phyloP scores from a whole-genome alignment of 2,888 invertebrate genomes.

The Microchrysa polita region DNA sequence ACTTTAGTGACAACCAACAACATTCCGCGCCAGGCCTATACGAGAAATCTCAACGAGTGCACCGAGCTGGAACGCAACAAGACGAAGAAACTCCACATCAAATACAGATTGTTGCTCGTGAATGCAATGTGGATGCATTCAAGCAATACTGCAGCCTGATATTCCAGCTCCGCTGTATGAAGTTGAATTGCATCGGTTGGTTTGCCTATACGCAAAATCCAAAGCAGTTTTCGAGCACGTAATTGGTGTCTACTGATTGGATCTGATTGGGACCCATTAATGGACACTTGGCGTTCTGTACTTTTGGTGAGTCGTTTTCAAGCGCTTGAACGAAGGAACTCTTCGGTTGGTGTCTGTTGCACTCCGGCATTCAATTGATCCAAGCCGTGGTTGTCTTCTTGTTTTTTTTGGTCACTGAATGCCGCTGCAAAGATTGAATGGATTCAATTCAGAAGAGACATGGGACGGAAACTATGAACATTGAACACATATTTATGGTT shows the following conservation, averaged over 20 bases:
- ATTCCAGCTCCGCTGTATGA: too few relatives aligned
- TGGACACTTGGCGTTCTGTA: constrained; percentile 40
- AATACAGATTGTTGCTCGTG: neutral
- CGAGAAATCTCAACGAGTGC: constrained; percentile 26
- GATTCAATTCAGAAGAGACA: constrained; percentile 27
- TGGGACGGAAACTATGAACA: constrained; percentile 2
- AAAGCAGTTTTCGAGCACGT: constrained; percentile 32
- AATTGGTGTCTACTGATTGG: constrained; percentile 48
- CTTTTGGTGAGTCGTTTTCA: neutral
- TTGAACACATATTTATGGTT: constrained; percentile 31
- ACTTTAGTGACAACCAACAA: constrained; percentile 30
- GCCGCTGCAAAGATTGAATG: neutral
- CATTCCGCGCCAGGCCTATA: constrained; percentile 35
- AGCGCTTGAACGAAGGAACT: neutral
- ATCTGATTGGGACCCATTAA: constrained; percentile 50
- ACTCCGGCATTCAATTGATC: constrained; percentile 22
- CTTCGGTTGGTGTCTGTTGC: too few relatives aligned
- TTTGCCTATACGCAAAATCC: constrained; percentile 12
- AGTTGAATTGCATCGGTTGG: neutral
- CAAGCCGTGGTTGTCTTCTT: constrained; percentile 24
- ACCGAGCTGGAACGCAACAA: constrained; percentile 33
- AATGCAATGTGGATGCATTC: constrained; percentile 19
- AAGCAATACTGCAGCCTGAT: neutral
- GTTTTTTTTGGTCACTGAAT: neutral
- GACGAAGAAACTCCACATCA: constrained; percentile 20